These are phyloP conservation scores for Heliconius cydno DNA, from an alignment of 2,888 invertebrate species.

Conservation along the genomic window DNA sequence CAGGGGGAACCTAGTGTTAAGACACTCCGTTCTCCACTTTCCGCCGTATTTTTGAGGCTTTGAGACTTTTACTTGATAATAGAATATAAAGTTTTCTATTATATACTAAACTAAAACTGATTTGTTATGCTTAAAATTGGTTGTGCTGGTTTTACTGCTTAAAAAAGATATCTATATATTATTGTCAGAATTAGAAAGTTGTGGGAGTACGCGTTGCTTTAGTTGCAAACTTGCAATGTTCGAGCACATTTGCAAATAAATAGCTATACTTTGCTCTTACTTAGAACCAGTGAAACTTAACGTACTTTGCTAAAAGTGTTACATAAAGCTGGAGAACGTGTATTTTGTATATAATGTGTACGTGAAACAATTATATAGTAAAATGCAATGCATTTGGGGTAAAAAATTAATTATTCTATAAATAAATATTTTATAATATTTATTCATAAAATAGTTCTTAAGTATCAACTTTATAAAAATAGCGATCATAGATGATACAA, in stretches of 20 bases:
- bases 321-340: not conserved
- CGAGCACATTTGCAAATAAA: conserved; percentile 26
- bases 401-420: too few species aligned
- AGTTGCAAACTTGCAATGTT: conserved; percentile 27
- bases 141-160: not conserved
- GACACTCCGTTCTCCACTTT: too few species aligned
- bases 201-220: not conserved
- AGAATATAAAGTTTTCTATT: too few species aligned
- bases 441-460: too few species aligned
- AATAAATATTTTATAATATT: too few species aligned
- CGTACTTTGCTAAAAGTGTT: not conserved
- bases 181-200: not conserved
- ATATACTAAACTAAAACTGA: too few species aligned
- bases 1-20: too few species aligned
- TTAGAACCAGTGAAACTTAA: not conserved
- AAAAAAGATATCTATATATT: not conserved
- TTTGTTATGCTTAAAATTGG: not conserved
- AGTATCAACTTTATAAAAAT: too few species aligned
- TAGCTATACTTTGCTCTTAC: conserved; percentile 31
- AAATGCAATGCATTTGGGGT: not conserved
- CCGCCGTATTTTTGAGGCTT: too few species aligned
- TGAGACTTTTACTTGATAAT: too few species aligned
- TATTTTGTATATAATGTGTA: not conserved
- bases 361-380: not conserved
- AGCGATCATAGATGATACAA: too few species aligned